Evolutionary conservation across 1,140 invertebrate species (phyloP), one percentile per base, ranked within the genome.

Genomic region (Diachasmimorpha longicaudata): DNA sequence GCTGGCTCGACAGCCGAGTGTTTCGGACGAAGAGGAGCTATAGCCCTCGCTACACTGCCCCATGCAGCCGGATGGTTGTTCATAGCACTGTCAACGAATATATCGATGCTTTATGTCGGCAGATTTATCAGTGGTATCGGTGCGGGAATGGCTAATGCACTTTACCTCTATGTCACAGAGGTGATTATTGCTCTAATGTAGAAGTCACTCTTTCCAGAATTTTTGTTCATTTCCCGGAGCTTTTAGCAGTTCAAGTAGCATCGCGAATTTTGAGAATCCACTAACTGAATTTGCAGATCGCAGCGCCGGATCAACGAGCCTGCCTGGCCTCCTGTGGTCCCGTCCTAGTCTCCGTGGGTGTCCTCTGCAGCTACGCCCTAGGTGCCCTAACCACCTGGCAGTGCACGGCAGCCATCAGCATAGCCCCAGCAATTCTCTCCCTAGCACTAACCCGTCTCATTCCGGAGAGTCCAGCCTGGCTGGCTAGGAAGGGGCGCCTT

Each of bases 31-130:
- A 93, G 92, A 82, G 87, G 91, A 4, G 92, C 94, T 0, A 91
- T 96, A 31, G 91, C 94, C 79, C 85, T 94, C 13, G 93, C 93
- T 2, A 91, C 93, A 6, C 77, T 96, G 36, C 94, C 95, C 0
- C 95, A 94, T 80, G 83, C 94, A 0, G 79, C 92, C 6, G 95
- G 95, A 10, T 96, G 95, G 94, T 81, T 94, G 0, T 87, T 93
- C 46, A 94, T 96, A 77, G 92, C 92, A 9, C 90, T 93, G 81
- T 90, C 92, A 2, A 87, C 89, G 31, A 89, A 90, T 73, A 90
- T 93, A 72, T 81, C 90, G 0, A 90, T 91, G 78, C 82, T 95
- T 1, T 94, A 93, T 80, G 84, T 91, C 4, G 94, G 94, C 13
- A 89, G 95, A 81, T 91, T 95, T 72, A 90, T 96, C 72, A 94